Conservation (phyloP, 2,797 vertebrate species). For the Aphelocoma californica region DNA sequence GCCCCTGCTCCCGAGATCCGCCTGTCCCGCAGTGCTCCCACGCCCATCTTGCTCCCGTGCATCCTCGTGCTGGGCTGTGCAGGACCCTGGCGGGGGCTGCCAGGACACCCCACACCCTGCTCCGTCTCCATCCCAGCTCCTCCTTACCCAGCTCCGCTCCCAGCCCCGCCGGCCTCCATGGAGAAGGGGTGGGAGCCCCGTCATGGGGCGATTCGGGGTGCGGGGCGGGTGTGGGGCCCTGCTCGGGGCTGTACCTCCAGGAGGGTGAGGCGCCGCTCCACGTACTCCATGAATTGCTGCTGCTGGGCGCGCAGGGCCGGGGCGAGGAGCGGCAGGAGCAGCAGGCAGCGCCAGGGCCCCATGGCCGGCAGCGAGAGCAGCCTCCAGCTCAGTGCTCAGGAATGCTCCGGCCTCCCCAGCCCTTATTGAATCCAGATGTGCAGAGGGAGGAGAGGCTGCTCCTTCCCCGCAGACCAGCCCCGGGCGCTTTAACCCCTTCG, state of each 20-base stretch:
- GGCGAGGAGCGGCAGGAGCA: conserved; percentile 75
- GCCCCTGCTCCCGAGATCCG: rapidly evolving
- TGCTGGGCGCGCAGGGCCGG: conserved; percentile 75
- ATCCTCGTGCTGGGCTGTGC: rapidly evolving
- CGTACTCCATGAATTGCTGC: conserved; percentile 92
- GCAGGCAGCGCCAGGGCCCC: conserved; percentile 73
- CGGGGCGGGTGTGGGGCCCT: conserved; percentile 36
- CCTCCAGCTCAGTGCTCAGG: conserved; percentile 79
- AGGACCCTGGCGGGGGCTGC: background rate
- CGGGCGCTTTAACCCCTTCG: conserved; percentile 54
- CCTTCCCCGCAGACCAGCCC: background rate
- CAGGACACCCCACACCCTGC: background rate
- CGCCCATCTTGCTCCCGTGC: rapidly evolving
- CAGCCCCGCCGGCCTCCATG: background rate
- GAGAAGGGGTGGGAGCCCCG: background rate
- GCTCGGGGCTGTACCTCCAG: conserved; percentile 82
- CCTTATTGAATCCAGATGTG: conserved; percentile 74
- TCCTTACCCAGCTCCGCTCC: background rate
- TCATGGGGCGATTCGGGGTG: rapidly evolving
- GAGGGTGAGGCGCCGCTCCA: conserved; percentile 88
- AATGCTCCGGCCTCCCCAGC: conserved; percentile 70
- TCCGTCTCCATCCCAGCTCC: background rate
- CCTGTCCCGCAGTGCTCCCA: rapidly evolving
- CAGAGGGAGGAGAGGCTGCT: conserved; percentile 7
- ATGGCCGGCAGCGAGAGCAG: conserved; percentile 52